These are phyloP conservation scores for Cheilosia impressa DNA, from an alignment of 2,888 invertebrate species.

Conservation along the genomic window DNA sequence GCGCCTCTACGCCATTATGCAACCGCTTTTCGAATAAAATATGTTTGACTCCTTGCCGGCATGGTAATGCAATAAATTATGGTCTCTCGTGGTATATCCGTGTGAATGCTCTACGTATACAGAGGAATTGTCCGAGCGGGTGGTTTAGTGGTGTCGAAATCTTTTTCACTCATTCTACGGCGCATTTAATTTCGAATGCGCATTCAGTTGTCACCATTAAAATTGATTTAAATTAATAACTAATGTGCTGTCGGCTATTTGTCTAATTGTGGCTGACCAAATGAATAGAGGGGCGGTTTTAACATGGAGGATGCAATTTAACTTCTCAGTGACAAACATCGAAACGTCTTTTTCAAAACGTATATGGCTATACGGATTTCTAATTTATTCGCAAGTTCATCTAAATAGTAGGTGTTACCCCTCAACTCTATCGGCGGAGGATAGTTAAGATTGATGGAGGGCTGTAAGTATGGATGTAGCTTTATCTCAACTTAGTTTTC, in stretches of 20 bases:
- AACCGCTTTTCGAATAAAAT: constrained; percentile 54
- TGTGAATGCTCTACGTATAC: neutral
- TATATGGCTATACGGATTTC: too few relatives aligned
- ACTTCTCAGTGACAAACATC: neutral
- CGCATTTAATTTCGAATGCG: constrained; percentile 32
- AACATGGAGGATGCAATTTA: neutral
- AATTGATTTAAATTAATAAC: constrained; percentile 61
- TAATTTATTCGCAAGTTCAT: too few relatives aligned
- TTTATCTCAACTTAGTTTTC: too few relatives aligned
- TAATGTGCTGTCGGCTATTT: constrained; percentile 33
- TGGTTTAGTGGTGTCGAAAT: constrained; percentile 11
- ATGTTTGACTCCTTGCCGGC: constrained; percentile 53
- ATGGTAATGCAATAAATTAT: constrained; percentile 35
- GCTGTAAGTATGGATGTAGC: too few relatives aligned
- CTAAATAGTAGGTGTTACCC: too few relatives aligned
- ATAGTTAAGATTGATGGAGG: too few relatives aligned
- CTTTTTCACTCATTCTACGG: constrained; percentile 14
- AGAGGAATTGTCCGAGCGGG: constrained; percentile 18
- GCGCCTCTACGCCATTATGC: constrained; percentile 7
- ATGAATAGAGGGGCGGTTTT: neutral
- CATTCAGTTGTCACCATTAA: constrained; percentile 40
- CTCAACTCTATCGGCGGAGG: too few relatives aligned
- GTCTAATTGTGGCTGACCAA: constrained; percentile 28
- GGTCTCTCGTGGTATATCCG: constrained; percentile 2
- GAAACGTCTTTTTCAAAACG: too few relatives aligned